Conservation (phyloP, 1,140 invertebrate species). For the Triops cancriformis region DNA sequence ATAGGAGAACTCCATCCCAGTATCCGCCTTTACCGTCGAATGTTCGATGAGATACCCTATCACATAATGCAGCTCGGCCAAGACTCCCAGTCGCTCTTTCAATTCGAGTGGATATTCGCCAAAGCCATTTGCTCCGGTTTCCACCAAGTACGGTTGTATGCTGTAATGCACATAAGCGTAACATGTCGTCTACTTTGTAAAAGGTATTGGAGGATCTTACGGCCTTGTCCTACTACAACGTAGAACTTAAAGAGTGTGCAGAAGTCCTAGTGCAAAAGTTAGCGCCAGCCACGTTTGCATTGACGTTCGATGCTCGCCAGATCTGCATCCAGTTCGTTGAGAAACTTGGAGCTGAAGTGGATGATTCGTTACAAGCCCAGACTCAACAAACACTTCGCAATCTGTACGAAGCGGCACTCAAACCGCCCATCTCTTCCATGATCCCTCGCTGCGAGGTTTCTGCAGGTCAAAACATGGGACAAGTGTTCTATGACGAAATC, state of each 20-base stretch:
- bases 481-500: background rate
- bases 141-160: conserved; percentile 36
- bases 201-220: background rate
- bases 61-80: conserved; percentile 44
- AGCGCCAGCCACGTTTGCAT: conserved; percentile 17
- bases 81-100: conserved; percentile 45
- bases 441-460: background rate
- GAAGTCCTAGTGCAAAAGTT: conserved; percentile 17
- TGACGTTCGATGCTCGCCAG: conserved; percentile 2
- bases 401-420: background rate
- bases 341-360: background rate
- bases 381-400: background rate
- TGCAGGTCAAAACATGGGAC: background rate
- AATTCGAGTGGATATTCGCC: conserved; percentile 61
- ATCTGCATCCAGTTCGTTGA: conserved; percentile 14
- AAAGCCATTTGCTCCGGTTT: conserved; percentile 60
- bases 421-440: background rate
- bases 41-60: conserved; percentile 71
- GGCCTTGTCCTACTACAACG: background rate
- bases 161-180: background rate
- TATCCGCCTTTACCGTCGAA: conserved; percentile 52
- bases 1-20: background rate
- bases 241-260: background rate
- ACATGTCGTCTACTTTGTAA: background rate
- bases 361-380: background rate